These are phyloP conservation scores for Dermolepida albohirtum DNA, from an alignment of 2,888 invertebrate genomes.

Conservation along the genomic window DNA sequence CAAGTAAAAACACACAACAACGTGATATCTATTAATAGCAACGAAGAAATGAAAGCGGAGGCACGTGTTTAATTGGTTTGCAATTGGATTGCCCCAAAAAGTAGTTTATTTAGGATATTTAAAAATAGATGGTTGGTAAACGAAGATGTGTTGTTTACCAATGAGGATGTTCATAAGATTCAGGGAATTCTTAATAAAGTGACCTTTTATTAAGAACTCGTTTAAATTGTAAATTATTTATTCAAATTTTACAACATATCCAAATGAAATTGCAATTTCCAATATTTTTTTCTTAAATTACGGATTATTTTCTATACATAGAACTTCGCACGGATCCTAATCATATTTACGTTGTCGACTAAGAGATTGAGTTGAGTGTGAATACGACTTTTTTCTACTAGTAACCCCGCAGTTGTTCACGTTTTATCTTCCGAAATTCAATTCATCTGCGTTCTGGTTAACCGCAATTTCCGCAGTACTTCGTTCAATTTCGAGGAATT, in stretches of 20 bases:
- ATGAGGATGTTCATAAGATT: slow-evolving; percentile 30
- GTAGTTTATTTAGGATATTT: slow-evolving; percentile 16
- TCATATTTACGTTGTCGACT: too few species aligned
- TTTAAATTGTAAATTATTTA: too few species aligned
- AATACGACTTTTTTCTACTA: too few species aligned
- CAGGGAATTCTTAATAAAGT: slow-evolving; percentile 20
- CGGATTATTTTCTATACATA: too few species aligned
- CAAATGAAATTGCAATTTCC: too few species aligned
- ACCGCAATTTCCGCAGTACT: slow-evolving; percentile 25
- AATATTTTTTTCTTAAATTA: too few species aligned
- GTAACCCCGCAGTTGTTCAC: slow-evolving; percentile 2
- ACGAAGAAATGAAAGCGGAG: slow-evolving; percentile 30
- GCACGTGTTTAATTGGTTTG: slow-evolving; percentile 38
- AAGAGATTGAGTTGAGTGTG: too few species aligned
- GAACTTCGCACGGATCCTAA: too few species aligned
- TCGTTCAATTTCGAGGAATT: slow-evolving; percentile 15
- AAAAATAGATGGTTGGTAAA: slow-evolving; percentile 27
- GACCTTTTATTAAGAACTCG: not conserved
- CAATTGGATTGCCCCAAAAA: slow-evolving; percentile 37
- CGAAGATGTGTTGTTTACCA: slow-evolving; percentile 27
- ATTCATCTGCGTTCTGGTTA: slow-evolving; percentile 23
- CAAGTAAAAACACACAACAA: slow-evolving; percentile 29
- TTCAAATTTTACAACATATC: too few species aligned
- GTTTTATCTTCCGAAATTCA: slow-evolving; percentile 17
- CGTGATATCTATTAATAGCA: slow-evolving; percentile 30